Percentiles rank a stretch among this genome's conserved stretches.
These are phyloP conservation scores for Apotomis capreana DNA, from an alignment of 2,888 invertebrate genomes.

Conservation along the genomic window DNA sequence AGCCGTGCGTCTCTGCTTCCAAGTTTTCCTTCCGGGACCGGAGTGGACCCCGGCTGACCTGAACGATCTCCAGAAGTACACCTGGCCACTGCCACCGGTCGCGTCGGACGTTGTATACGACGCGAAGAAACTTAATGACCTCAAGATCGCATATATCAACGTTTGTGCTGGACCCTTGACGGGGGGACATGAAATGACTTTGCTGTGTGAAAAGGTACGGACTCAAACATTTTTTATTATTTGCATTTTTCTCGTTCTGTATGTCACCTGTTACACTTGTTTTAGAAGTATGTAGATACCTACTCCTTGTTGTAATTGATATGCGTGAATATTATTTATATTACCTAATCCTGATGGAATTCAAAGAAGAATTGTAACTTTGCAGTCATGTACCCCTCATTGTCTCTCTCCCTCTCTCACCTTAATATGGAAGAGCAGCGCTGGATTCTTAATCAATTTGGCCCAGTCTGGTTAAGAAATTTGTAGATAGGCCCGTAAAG, in stretches of 20 bases:
- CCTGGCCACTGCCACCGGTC: conserved; percentile 76
- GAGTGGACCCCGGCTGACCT: conserved; percentile 43
- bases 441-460: no score
- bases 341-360: no score
- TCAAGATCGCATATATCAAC: conserved; percentile 91
- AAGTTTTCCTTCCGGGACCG: conserved; percentile 87
- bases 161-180: conserved; percentile 89
- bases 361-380: no score
- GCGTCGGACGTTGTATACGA: conserved; percentile 94
- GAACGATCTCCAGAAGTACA: conserved; percentile 36
- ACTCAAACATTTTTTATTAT: not conserved
- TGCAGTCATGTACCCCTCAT: no score
- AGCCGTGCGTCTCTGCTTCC: conserved; percentile 93
- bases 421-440: no score
- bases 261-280: no score
- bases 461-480: no score
- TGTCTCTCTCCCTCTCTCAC: no score
- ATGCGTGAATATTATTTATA: no score
- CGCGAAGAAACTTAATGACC: conserved; percentile 94
- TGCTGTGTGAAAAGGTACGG: conserved; percentile 91
- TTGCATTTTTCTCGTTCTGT: not conserved
- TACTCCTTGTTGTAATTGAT: no score
- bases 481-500: no score
- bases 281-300: no score
- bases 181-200: conserved; percentile 91